These are phyloP conservation scores for Tapirus terrestris DNA, from an alignment of 2,113 vertebrate genomes.

Conservation along the genomic window DNA sequence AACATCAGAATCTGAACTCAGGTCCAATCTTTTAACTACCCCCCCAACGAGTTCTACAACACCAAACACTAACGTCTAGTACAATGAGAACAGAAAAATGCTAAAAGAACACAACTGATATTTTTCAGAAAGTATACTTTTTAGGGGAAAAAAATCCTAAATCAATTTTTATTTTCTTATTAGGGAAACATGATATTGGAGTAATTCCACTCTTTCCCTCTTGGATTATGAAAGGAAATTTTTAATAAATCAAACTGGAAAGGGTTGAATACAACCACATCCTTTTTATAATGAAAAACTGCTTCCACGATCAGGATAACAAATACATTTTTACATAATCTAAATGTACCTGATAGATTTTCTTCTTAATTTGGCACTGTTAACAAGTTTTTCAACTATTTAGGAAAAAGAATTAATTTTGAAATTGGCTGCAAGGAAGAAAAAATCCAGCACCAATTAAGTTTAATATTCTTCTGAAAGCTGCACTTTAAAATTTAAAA, in stretches of 20 bases:
- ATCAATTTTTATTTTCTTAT: slow-evolving; percentile 9
- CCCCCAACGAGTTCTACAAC: background rate
- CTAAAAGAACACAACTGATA: background rate
- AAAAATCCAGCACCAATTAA: background rate
- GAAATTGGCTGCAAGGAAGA: slow-evolving; percentile 25
- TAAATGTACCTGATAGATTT: slow-evolving; percentile 28
- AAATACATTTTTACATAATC: slow-evolving; percentile 39
- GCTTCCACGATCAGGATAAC: background rate
- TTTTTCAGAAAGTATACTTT: background rate
- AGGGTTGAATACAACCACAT: background rate
- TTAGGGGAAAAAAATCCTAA: background rate
- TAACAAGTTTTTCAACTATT: slow-evolving; percentile 1
- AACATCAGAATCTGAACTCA: background rate
- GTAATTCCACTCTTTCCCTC: slow-evolving; percentile 30
- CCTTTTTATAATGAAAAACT: slow-evolving; percentile 40
- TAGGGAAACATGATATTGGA: background rate
- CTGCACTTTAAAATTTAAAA: slow-evolving; percentile 52
- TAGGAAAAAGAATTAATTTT: slow-evolving; percentile 49
- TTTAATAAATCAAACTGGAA: slow-evolving; percentile 53
- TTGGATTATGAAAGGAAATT: slow-evolving; percentile 19
- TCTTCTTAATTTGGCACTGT: background rate
- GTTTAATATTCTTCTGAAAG: background rate
- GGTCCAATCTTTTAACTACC: background rate
- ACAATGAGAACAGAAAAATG: background rate
- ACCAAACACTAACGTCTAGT: background rate